These are phyloP conservation scores for Tachystola acroxantha DNA, from an alignment of 2,888 invertebrate species.

Conservation along the genomic window DNA sequence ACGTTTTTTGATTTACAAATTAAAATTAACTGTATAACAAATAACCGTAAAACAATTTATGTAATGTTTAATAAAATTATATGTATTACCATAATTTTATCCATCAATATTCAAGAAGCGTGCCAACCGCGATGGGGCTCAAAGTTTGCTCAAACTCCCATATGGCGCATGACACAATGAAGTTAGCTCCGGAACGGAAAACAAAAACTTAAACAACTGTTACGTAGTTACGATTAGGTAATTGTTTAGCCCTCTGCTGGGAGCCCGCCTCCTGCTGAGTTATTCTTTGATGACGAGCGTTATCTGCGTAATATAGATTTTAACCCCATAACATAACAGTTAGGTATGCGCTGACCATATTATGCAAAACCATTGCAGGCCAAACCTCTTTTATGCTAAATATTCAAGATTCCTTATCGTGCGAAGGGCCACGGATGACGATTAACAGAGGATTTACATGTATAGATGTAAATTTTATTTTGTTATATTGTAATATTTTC, in stretches of 20 bases:
- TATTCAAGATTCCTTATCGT: no score
- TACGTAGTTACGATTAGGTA: conserved; percentile 42
- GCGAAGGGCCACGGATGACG: no score
- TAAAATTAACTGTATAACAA: not conserved
- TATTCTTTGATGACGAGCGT: no score
- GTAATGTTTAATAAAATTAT: not conserved
- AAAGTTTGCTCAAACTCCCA: conserved; percentile 41
- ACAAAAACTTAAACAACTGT: conserved; percentile 48
- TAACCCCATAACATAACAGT: no score
- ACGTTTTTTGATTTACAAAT: not conserved
- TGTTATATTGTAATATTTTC: no score
- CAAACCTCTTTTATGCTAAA: no score
- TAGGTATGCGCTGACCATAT: no score
- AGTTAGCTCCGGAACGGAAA: conserved; percentile 54
- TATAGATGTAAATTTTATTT: no score
- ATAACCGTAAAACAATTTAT: not conserved
- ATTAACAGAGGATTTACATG: no score
- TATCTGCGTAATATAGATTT: no score
- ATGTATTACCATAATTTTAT: no score
- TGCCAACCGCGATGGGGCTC: conserved; percentile 31
- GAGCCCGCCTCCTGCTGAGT: conserved; percentile 48
- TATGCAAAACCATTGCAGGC: no score
- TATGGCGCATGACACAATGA: conserved; percentile 57
- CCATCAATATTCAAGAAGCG: conserved; percentile 9
- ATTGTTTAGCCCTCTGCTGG: conserved; percentile 46